Evolutionary conservation across 2,113 vertebrate genomes (phyloP).

Genomic region (Felis catus): F.catus_Fca126_mat1.0 CM031419.1:133302001-133302500

Average conservation of each 20-base stretch:
- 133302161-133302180: not conserved
- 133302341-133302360: not conserved
- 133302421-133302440: not conserved
- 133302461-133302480: not conserved
- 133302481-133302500: not conserved
- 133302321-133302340: not conserved
- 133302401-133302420: not conserved
- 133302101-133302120: not conserved
- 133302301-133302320: not conserved
- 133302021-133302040: not conserved
- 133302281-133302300: not conserved
- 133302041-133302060: not conserved
- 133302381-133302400: not conserved
- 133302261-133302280: not conserved
- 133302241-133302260: not conserved
- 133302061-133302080: not conserved
- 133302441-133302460: not conserved
- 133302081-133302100: not conserved
- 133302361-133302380: not conserved
- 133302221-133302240: not conserved
- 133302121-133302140: not conserved
- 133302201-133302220: not conserved
- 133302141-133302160: not conserved
- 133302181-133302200: not conserved
- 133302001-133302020: not conserved